Base-by-base conservation (phyloP, 1,140 invertebrate species). In the Dendrolimus punctatus region DNA sequence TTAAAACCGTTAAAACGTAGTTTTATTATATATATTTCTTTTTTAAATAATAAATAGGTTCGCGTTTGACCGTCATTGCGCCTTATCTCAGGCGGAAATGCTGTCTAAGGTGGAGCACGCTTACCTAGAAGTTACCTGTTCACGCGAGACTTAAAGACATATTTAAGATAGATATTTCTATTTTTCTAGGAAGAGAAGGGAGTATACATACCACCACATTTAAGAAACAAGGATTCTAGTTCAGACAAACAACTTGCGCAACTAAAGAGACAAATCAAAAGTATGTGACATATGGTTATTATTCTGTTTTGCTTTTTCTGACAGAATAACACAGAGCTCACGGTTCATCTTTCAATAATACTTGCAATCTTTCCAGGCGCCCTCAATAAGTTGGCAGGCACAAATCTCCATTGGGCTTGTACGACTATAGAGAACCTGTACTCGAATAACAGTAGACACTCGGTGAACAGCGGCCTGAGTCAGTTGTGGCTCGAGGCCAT, bases 361-460 rank as follows among this genome's bases (percentile, higher is more conserved):
- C 23, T 45, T 8, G n/a, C 4, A 45, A 23, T 46, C 38, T 58
- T 73, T 75, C 8, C 66, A 90, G 89, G 96, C 57, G 84, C 95
- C 5, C 78, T 98, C 1, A 98, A 98, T 87, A 92, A 96, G 71
- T 85, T 98, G 40, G 93, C 96, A 8, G 95, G 96, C 76, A 91
- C 91, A 40, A 98, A 98, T 77, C 93, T 98, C 76, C 93, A 95
- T 65, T 92, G 90, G 66, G 96, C 98, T 57, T 88, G 91, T 39
- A 89, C 87, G 0, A 85, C 93, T 71, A 90, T 95, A 53, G 94
- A 96, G 76, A 83, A 89, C 36, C 65, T 96, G 0, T 96, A 95
- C 73, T 91, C 91, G 78, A 89, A 85, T 6, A 92, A 96, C 70
- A 95, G 94, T 61, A 86, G 95, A 65, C 91, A 95, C 73, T 92